phyloP scores from a whole-genome alignment of 2,888 invertebrate species.

The Plagodis dolabraria region DNA sequence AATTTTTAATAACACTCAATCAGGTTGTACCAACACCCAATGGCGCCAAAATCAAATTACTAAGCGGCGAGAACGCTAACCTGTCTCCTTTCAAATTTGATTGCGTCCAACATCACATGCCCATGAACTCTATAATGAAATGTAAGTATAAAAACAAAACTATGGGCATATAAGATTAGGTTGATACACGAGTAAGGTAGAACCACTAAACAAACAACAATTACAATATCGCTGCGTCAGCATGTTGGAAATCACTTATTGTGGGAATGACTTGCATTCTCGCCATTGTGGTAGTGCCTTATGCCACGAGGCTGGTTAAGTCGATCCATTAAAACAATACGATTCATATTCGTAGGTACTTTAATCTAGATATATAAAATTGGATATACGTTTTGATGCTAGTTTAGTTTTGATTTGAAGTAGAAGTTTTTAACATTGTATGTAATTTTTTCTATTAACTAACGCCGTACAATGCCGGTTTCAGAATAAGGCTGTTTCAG shows the following conservation, averaged over 20 bases:
- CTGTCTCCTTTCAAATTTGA: conserved; percentile 83
- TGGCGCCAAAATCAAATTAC: conserved; percentile 80
- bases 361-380: no score
- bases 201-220: conserved; percentile 84
- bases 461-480: no score
- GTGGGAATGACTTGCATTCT: conserved; percentile 78
- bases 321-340: conserved; percentile 8
- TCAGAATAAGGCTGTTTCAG: no score
- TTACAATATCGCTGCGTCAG: conserved; percentile 80
- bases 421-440: no score
- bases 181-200: conserved; percentile 84
- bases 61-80: conserved; percentile 70
- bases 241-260: conserved; percentile 84
- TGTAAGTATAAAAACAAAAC: conserved; percentile 82
- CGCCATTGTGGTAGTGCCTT: conserved; percentile 58
- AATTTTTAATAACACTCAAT: conserved; percentile 56
- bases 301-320: conserved; percentile 56
- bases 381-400: no score
- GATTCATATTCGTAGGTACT: no score
- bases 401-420: no score
- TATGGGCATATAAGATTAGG: conserved; percentile 84
- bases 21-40: conserved; percentile 66
- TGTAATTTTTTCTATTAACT: no score
- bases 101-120: conserved; percentile 82
- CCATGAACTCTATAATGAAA: conserved; percentile 84